Conservation (phyloP, 2,113 vertebrate species). For the Marcusenius ussheri region DNA sequence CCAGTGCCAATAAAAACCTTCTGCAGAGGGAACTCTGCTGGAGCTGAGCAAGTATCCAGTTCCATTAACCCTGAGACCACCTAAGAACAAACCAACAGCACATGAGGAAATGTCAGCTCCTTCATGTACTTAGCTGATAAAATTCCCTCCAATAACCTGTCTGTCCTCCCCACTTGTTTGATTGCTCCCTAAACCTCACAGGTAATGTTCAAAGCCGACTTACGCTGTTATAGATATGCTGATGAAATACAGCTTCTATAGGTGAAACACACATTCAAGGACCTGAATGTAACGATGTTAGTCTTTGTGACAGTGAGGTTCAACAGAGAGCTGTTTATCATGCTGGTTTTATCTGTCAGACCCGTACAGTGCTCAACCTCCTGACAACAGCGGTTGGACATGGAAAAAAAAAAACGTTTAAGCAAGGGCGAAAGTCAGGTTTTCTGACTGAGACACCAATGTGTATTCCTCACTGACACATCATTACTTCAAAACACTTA, state of each 20-base stretch:
- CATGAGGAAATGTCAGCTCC: background rate
- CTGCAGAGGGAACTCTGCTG: background rate
- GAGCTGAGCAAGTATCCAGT: background rate
- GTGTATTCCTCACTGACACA: background rate
- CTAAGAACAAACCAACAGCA: background rate
- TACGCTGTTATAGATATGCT: background rate
- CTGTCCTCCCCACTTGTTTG: background rate
- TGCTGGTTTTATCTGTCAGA: background rate
- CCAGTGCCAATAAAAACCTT: background rate
- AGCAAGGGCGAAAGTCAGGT: background rate
- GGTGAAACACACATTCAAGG: background rate
- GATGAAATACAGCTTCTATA: background rate
- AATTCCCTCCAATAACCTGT: background rate
- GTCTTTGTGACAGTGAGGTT: background rate
- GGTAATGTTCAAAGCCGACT: background rate
- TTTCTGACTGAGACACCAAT: background rate
- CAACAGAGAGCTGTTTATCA: background rate
- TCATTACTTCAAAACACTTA: slow-evolving; percentile 8
- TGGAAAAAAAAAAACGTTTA: background rate
- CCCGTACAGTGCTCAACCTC: background rate
- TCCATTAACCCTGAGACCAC: background rate
- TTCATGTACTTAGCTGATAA: background rate
- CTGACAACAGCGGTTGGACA: background rate
- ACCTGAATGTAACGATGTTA: background rate
- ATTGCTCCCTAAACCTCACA: background rate